Percentiles rank a stretch among this genome's conserved stretches.
phyloP scores from a whole-genome alignment of 2,888 invertebrate genomes.

The Neuroscelio doddi region DNA sequence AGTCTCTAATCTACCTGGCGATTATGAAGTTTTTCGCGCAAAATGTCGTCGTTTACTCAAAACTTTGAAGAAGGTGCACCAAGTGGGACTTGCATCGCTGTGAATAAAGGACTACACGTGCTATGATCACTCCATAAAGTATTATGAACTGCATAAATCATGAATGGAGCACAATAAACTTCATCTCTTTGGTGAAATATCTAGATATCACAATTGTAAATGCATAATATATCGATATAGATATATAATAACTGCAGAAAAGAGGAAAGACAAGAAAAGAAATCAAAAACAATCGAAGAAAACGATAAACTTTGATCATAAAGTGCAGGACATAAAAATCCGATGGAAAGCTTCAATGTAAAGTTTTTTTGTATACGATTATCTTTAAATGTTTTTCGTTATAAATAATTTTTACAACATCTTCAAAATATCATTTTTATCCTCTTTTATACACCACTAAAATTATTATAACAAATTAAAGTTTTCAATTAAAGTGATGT shows the following conservation, averaged over 20 bases:
- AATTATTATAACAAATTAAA: too few species aligned
- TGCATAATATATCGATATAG: slow-evolving; percentile 1
- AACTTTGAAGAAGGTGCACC: slow-evolving; percentile 9
- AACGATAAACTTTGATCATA: neutral
- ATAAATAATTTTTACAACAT: neutral
- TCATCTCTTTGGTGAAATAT: neutral
- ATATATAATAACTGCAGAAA: slow-evolving; percentile 2
- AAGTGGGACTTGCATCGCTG: too few species aligned
- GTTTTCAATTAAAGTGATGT: too few species aligned
- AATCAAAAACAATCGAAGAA: slow-evolving; percentile 4
- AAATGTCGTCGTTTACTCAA: slow-evolving; percentile 10
- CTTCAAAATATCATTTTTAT: neutral
- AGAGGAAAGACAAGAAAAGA: neutral
- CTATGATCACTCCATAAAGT: neutral
- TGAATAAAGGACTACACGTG: slow-evolving; percentile 23
- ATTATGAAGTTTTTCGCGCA: slow-evolving; percentile 27
- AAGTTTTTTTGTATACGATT: too few species aligned
- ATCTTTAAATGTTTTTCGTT: neutral
- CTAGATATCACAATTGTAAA: neutral
- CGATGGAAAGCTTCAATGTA: neutral
- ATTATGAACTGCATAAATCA: neutral
- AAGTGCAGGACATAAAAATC: slow-evolving; percentile 1
- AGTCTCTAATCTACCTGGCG: slow-evolving; percentile 32
- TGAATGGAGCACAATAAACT: neutral
- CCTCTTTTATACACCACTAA: too few species aligned